Base-by-base conservation (phyloP, 2,797 vertebrate species). In the Enteromius paludinosus region DNA sequence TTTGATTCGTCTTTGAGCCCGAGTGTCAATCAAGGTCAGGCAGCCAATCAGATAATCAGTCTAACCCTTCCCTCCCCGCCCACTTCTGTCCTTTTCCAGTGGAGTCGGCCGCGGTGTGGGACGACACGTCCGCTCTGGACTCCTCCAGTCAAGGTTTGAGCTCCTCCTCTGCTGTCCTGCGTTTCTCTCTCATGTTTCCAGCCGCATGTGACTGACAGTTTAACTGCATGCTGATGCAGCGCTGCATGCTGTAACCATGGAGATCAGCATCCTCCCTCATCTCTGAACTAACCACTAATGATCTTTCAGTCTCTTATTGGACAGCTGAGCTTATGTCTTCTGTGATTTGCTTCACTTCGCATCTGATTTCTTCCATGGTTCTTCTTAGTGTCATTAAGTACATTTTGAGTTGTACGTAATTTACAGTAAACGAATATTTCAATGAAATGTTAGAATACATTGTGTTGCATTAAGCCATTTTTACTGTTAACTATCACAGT, bases 121-220 rank as follows among this genome's bases (percentile, higher is more conserved):
- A 94, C 86, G 91, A 93, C 89, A 91, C 88, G 85, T 86, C 85
- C 28, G 43, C 68, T 41, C 71, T 91, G 86, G 91, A 92, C 87
- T 92, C 92, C 87, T 92, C 90, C 86, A 90, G 91, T 85, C 91
- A 87, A 95, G 95, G 95, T 96, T 93, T 91, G 94, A 82, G 62
- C 9, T 79, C 49, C 8, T 49, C 68, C 43, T 76, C 15, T 33
- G 47, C 41, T 20, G 17, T 73, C 56, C 52, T 23, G 47, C 25
- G 11, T 59, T 14, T 47, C 23, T 69, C 43, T 45, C 52, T 43
- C 20, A 4, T 47, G 43, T 71, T 49, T 54, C 17, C 49, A 33
- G 70, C 23, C n/a, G 30, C 33, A 56, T 80, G 52, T 4, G 4
- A 45, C 35, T 80, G 68, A 72, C 65, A 33, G 11, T 80, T 61